These are phyloP conservation scores for Urocynchramus pylzowi DNA, from an alignment of 2,113 vertebrate species.

Conservation along the genomic window DNA sequence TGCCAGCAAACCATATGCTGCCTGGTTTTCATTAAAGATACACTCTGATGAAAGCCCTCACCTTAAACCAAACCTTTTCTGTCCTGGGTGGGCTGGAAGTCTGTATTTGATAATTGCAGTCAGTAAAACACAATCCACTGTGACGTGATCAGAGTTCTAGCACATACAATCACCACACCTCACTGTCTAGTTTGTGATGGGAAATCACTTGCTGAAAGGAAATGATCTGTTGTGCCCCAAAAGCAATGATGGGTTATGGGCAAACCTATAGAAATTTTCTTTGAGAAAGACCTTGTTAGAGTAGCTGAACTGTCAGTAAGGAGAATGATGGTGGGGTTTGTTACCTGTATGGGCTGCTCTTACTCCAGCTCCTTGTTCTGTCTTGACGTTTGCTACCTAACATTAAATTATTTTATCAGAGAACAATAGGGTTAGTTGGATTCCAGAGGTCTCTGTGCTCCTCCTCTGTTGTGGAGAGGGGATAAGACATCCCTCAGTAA, in stretches of 20 bases:
- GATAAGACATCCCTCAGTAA: not conserved
- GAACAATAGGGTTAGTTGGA: not conserved
- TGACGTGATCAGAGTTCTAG: not conserved
- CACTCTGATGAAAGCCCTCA: not conserved
- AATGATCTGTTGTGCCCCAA: not conserved
- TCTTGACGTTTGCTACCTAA: not conserved
- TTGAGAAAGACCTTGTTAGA: not conserved
- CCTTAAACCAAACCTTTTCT: not conserved
- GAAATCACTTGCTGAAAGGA: not conserved
- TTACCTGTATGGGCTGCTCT: not conserved
- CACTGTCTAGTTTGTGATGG: not conserved
- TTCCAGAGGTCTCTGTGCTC: not conserved
- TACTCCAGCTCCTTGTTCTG: not conserved
- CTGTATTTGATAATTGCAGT: not conserved
- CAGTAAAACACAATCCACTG: fast-evolving
- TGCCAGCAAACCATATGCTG: not conserved
- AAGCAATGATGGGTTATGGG: not conserved
- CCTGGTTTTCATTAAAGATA: not conserved
- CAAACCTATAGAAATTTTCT: not conserved
- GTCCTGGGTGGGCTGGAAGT: not conserved
- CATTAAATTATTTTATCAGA: not conserved
- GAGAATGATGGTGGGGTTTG: not conserved
- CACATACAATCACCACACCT: not conserved
- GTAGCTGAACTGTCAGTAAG: not conserved
- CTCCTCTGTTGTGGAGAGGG: not conserved